These are phyloP conservation scores for Chymomyza costata DNA, from an alignment of 1,140 invertebrate species.

Conservation along the genomic window DNA sequence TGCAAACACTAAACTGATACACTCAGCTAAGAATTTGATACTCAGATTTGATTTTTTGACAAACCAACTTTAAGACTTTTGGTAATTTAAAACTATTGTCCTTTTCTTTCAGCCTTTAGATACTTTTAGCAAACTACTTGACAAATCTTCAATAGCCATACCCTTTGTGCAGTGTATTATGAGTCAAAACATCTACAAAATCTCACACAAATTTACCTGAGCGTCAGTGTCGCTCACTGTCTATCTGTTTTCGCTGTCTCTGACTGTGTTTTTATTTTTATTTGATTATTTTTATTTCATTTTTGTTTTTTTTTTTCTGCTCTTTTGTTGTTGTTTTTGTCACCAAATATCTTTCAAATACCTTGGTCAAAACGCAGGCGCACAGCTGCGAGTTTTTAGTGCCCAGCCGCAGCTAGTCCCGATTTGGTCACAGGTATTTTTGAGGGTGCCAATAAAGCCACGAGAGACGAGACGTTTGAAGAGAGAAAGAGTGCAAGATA, in stretches of 20 bases:
- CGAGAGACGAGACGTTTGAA: neutral
- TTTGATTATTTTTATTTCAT: no score
- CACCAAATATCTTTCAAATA: slow-evolving; percentile 33
- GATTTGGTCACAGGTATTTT: slow-evolving; percentile 6
- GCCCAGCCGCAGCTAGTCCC: neutral
- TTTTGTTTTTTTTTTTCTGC: slow-evolving; percentile 13
- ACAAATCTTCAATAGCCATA: no score
- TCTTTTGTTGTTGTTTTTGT: slow-evolving; percentile 9
- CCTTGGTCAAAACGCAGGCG: slow-evolving; percentile 46
- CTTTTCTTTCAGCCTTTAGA: no score
- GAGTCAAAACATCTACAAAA: slow-evolving; percentile 25
- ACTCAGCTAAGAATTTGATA: no score
- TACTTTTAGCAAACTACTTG: no score
- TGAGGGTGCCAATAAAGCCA: slow-evolving; percentile 1
- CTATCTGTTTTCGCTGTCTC: slow-evolving; percentile 14
- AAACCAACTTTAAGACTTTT: no score
- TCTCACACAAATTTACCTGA: slow-evolving; percentile 31
- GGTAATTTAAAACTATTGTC: no score
- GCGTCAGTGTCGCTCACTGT: slow-evolving; percentile 27
- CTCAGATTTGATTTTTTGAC: no score
- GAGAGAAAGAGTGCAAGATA: no score
- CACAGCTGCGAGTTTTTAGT: slow-evolving; percentile 52
- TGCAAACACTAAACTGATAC: no score
- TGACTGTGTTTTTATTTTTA: no score
- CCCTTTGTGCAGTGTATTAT: no score